A percentile compares a stretch with the other conserved stretches of the same genome.
Conservation (phyloP, 2,797 vertebrate genomes). For the Tapera naevia region DNA sequence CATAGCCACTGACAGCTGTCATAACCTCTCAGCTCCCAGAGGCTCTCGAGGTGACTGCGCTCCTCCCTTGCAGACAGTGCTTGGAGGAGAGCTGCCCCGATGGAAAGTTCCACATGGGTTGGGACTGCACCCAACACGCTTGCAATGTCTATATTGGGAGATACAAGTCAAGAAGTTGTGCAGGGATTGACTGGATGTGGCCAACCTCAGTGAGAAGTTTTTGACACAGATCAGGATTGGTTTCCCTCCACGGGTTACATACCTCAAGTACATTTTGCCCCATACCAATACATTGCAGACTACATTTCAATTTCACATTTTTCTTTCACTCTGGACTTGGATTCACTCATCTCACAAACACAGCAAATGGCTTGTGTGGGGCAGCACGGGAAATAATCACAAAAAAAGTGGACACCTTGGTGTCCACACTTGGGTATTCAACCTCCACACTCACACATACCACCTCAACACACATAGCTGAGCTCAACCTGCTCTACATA, state of each 20-base stretch:
- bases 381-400: neutral
- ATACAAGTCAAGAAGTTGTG: neutral
- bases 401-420: neutral
- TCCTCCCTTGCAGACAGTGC: accelerated
- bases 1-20: neutral
- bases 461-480: accelerated
- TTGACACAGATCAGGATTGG: neutral
- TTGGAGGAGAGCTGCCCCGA: neutral
- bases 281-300: neutral
- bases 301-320: neutral
- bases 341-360: neutral
- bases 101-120: neutral
- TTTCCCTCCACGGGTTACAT: neutral
- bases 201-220: neutral
- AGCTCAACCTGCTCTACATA: neutral
- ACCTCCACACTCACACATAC: accelerated
- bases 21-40: neutral
- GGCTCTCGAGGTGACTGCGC: accelerated
- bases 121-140: neutral
- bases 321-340: neutral
- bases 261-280: neutral
- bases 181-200: neutral
- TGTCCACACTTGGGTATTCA: accelerated
- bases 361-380: neutral
- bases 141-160: neutral